Conservation (phyloP, 2,113 vertebrate species). For the Clarias batrachus region DNA sequence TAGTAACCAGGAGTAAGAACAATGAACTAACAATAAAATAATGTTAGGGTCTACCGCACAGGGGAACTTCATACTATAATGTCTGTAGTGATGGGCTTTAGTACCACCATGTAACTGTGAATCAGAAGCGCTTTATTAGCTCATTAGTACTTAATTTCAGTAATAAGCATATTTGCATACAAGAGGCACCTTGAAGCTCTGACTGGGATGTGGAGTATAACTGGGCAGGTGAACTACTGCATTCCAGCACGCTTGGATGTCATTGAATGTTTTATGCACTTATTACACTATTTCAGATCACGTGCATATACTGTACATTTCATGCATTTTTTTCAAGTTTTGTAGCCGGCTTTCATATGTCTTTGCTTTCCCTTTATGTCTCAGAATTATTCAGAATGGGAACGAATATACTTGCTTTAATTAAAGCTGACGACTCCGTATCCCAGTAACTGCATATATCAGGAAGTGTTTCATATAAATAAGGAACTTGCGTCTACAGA, state of each 20-base stretch:
- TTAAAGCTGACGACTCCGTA: not conserved
- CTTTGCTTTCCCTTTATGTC: not conserved
- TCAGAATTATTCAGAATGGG: not conserved
- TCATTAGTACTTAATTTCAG: not conserved
- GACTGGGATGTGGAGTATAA: not conserved
- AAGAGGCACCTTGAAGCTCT: constrained; percentile 8
- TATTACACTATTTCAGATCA: not conserved
- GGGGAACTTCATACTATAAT: not conserved
- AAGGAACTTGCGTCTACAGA: not conserved
- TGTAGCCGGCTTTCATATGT: not conserved
- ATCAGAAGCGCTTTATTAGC: constrained; percentile 7
- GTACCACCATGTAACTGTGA: not conserved
- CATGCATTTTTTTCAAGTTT: not conserved
- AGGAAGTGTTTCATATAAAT: not conserved
- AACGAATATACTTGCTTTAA: not conserved
- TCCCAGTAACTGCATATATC: not conserved
- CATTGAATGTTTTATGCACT: not conserved
- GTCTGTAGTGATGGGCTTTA: not conserved
- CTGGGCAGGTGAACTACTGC: not conserved
- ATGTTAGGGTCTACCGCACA: not conserved
- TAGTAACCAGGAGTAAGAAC: not conserved
- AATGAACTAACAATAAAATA: not conserved
- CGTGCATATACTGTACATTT: not conserved
- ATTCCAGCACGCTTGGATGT: not conserved
- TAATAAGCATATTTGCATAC: constrained; percentile 4